Conservation (phyloP, 1,140 invertebrate species). For the Bombus huntii region DNA sequence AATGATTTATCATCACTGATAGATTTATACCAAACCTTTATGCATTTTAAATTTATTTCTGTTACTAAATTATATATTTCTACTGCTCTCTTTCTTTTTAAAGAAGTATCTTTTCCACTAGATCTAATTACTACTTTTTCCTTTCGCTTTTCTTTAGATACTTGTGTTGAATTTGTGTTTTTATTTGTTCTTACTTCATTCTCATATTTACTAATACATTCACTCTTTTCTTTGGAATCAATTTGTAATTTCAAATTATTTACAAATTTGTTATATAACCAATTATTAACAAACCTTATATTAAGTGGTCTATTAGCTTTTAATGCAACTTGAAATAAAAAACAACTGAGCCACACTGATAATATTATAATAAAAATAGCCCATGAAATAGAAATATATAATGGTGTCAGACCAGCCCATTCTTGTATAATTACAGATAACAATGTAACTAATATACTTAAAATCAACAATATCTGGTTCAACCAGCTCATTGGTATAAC, state of each 20-base stretch:
- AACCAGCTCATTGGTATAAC: conserved; percentile 75
- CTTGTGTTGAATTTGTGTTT: conserved; percentile 4
- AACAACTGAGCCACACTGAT: conserved; percentile 76
- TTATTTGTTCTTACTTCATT: conserved; percentile 12
- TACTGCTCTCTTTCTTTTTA: conserved; percentile 35
- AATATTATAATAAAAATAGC: conserved; percentile 69
- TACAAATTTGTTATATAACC: conserved; percentile 61
- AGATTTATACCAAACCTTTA: conserved; percentile 75
- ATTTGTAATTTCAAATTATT: conserved; percentile 20
- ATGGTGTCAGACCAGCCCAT: conserved; percentile 62
- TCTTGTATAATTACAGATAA: conserved; percentile 73
- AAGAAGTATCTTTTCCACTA: conserved; percentile 23
- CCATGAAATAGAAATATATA: conserved; percentile 76
- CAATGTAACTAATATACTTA: conserved; percentile 64
- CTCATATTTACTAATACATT: background rate
- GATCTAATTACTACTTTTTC: conserved; percentile 20
- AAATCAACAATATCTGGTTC: conserved; percentile 72
- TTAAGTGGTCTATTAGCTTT: conserved; percentile 72
- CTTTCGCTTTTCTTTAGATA: background rate
- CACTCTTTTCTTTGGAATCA: conserved; percentile 6
- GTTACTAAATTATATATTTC: conserved; percentile 62
- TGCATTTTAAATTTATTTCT: conserved; percentile 71
- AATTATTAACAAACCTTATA: conserved; percentile 64
- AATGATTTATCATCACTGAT: conserved; percentile 75
- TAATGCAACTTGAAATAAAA: conserved; percentile 69